Base-by-base conservation (phyloP, 2,113 vertebrate species). In the Pitta sordida region DNA sequence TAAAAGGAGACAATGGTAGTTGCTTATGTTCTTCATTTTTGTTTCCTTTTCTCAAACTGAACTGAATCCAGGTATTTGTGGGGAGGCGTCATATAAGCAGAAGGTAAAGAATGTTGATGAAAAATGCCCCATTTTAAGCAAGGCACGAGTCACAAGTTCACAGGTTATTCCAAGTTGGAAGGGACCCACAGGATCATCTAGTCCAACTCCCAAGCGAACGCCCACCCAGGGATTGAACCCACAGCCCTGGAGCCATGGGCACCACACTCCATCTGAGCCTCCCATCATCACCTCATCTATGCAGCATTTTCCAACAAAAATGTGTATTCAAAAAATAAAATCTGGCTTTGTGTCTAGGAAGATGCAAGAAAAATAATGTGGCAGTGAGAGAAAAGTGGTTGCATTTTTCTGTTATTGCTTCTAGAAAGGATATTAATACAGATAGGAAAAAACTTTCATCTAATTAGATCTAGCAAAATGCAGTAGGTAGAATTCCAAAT, bases 251-350 rank as follows among this genome's bases (percentile, higher is more conserved):
- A n/a, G n/a, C n/a, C n/a, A n/a, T n/a, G n/a, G n/a, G n/a, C n/a
- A n/a, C n/a, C n/a, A n/a, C n/a, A n/a, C n/a, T n/a, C n/a, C n/a
- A n/a, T n/a, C n/a, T n/a, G n/a, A n/a, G n/a, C n/a, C n/a, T n/a
- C n/a, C n/a, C n/a, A n/a, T n/a, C n/a, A n/a, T 91, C 37, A 51
- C 17, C 6, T 86, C 13, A n/a, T 89, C 52, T 75, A 4, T 82
- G 62, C 64, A 58, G 62, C 30, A 41, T 52, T 94, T 91, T 76
- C 48, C 23, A 68, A 37, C 10, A 9, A 56, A 49, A 58, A 77
- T 36, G 21, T 0, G 0, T 39, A 36, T 19, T 32, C 10, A 1
- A 43, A 58, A 36, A 3, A n/a, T n/a, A n/a, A 60, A 75, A 22
- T 21, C 39, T 76, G 48, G 8, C 24, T 71, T 75, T 89, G 23